Conservation (phyloP, 1,140 invertebrate species). For the Platorchestia sp. region DNA sequence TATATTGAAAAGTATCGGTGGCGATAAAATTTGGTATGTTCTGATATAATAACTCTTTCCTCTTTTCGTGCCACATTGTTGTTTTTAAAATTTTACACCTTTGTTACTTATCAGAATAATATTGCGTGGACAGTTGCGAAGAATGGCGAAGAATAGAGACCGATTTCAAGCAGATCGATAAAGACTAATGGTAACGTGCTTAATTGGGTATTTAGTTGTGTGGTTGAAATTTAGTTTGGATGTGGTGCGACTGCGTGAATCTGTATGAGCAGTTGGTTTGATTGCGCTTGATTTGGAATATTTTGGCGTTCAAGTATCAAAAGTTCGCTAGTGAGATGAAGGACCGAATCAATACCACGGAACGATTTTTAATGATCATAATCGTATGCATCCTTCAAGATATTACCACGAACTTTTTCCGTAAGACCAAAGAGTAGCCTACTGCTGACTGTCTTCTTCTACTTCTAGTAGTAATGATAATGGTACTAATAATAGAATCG, state of each 20-base stretch:
- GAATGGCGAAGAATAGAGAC: not conserved
- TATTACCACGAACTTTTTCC: constrained; percentile 30
- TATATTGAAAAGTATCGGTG: not conserved
- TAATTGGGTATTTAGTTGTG: not conserved
- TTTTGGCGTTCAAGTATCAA: not conserved
- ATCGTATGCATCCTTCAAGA: not conserved
- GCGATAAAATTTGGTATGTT: not conserved
- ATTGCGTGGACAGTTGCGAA: not conserved
- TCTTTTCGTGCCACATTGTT: not conserved
- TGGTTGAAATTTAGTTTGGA: not conserved
- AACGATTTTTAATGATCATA: not conserved
- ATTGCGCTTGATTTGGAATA: not conserved
- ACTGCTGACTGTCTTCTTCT: constrained; percentile 51
- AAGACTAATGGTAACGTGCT: not conserved
- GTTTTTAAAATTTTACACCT: not conserved
- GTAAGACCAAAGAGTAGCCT: constrained; percentile 53
- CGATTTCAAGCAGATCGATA: not conserved
- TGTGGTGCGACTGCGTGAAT: not conserved
- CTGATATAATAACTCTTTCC: not conserved
- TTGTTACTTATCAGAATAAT: not conserved
- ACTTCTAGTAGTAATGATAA: constrained; percentile 52
- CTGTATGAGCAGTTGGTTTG: not conserved
- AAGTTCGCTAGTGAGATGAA: not conserved
- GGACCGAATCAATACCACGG: not conserved
- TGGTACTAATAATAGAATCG: constrained; percentile 48